phyloP scores from a whole-genome alignment of 2,113 vertebrate genomes.

The Megaceryle torquata region DNA sequence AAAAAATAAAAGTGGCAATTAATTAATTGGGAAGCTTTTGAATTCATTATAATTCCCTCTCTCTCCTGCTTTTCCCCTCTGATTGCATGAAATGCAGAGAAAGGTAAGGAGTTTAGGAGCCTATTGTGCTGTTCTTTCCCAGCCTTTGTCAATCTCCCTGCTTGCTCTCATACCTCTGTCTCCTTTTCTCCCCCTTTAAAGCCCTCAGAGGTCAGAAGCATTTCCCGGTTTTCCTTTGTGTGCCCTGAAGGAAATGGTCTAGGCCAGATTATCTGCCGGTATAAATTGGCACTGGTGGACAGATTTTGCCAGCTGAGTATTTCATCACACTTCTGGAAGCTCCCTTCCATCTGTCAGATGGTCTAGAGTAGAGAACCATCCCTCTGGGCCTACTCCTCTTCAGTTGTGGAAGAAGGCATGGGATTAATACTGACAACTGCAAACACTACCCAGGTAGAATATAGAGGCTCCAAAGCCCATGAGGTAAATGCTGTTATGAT shows the following conservation, averaged over 20 bases:
- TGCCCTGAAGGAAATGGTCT: background rate
- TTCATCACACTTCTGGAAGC: background rate
- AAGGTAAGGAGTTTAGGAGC: background rate
- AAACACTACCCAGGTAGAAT: background rate
- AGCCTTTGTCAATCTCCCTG: background rate
- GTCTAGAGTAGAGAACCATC: background rate
- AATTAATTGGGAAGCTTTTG: constrained; percentile 46
- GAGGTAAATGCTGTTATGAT: background rate
- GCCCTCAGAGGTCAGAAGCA: constrained; percentile 36
- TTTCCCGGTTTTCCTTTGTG: constrained; percentile 39
- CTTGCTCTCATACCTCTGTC: background rate
- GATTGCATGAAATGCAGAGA: background rate
- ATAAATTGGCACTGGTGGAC: background rate
- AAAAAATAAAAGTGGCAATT: constrained; percentile 43
- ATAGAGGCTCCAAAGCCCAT: background rate
- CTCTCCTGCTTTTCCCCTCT: background rate
- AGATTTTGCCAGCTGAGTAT: background rate
- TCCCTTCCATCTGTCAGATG: constrained; percentile 3
- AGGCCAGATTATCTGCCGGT: background rate
- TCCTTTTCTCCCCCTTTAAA: background rate
- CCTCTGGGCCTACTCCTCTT: constrained; percentile 11
- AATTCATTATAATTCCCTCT: background rate
- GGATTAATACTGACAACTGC: background rate
- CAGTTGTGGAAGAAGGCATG: background rate
- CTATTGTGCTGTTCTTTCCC: background rate